Evolutionary conservation across 2,888 invertebrate species (phyloP).

Genomic region (Coleophora flavipennella): DNA sequence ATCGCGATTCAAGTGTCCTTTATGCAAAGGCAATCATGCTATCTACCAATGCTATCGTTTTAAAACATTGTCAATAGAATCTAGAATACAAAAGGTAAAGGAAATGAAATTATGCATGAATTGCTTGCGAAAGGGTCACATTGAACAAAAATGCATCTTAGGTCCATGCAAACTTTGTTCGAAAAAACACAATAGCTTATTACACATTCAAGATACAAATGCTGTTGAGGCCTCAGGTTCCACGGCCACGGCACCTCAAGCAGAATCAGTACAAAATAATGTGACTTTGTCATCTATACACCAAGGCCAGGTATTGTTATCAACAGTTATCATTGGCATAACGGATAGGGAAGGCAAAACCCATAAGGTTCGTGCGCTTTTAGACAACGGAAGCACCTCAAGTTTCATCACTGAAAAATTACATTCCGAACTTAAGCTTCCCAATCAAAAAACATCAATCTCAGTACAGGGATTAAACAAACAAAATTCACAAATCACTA

Average conservation of each 20-base stretch:
- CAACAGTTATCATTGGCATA: constrained; percentile 7
- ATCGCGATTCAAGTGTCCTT: constrained; percentile 5
- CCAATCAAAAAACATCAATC: constrained; percentile 3
- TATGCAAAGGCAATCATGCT: constrained; percentile 9
- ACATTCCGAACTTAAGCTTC: not conserved
- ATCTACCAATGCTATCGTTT: constrained; percentile 8
- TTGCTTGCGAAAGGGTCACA: constrained; percentile 14
- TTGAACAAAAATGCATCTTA: constrained; percentile 8
- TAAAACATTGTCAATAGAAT: constrained; percentile 7
- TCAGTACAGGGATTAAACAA: constrained; percentile 10
- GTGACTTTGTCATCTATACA: not conserved
- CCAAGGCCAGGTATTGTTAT: constrained; percentile 3
- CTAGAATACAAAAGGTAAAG: constrained; percentile 11
- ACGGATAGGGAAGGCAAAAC: constrained; percentile 1
- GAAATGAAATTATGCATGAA: constrained; percentile 13
- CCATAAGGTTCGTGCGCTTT: constrained; percentile 2
- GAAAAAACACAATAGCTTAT: constrained; percentile 7
- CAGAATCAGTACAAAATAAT: not conserved
- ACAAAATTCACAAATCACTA: constrained; percentile 4
- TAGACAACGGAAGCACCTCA: constrained; percentile 11
- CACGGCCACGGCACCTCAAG: not conserved
- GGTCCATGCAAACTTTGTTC: constrained; percentile 9
- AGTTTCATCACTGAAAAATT: constrained; percentile 7
- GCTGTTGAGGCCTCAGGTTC: not conserved
- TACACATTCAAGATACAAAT: constrained; percentile 2